phyloP scores from a whole-genome alignment of 2,113 vertebrate species.

The Varanus salvator region DNA sequence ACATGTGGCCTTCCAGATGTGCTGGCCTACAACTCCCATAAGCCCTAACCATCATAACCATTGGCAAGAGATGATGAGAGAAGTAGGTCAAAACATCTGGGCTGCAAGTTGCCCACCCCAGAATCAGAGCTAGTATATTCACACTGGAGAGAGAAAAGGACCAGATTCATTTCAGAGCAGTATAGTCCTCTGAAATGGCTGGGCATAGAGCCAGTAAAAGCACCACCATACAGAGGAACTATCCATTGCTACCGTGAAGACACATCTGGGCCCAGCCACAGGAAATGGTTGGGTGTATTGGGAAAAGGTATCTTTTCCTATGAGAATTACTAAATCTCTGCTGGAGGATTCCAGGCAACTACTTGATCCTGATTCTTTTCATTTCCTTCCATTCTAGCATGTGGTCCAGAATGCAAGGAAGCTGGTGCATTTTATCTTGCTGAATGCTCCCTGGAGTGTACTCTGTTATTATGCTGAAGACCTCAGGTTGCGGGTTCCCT shows the following conservation, averaged over 20 bases:
- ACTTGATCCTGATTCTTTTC: too few relatives aligned
- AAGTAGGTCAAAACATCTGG: too few relatives aligned
- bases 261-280: background rate
- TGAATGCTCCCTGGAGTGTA: conserved; percentile 77
- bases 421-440: conserved; percentile 71
- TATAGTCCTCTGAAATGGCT: background rate
- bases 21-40: too few relatives aligned
- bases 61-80: too few relatives aligned
- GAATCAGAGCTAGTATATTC: background rate
- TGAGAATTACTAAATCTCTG: background rate
- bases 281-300: background rate
- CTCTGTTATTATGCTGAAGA: conserved; percentile 82
- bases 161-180: background rate
- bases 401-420: conserved; percentile 39
- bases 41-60: too few relatives aligned
- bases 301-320: background rate
- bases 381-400: background rate
- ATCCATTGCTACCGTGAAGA: background rate
- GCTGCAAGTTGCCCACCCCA: too few relatives aligned
- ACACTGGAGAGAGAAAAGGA: background rate
- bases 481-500: conserved; percentile 77
- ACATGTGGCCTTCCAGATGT: too few relatives aligned
- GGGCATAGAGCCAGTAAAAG: background rate
- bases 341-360: background rate
- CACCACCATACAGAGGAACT: background rate